Base-by-base conservation (phyloP, 2,888 invertebrate species). In the Tholera decimalis region DNA sequence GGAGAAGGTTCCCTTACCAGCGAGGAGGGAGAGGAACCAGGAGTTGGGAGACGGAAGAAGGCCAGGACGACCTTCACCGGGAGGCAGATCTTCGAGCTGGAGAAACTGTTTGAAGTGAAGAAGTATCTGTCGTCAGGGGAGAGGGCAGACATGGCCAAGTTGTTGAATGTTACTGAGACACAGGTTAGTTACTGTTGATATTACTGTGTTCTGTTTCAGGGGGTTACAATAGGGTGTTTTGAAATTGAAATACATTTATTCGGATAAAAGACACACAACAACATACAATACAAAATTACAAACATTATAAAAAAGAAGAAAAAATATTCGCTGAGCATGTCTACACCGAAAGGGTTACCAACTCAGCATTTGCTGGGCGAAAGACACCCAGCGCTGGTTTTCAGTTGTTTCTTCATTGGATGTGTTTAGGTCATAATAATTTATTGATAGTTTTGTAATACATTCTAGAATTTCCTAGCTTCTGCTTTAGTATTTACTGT, bases 61-160 rank as follows among this genome's bases (percentile, higher is more conserved):
- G 99, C 99, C 0, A 95, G 99, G 70, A 99, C 99, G 26, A 99
- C 99, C 24, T 99, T 99, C 95, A 99, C 99, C 0, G 99, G 99
- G 2, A 94, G 99, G 55, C 99, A 99, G 96, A 99, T 99, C 91
- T 99, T 99, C 94, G 99, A 99, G 94, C 96, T 99, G 91, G 99
- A 99, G 95, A 98, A 98, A 89, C 98, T 99, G 93, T 99, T 99
- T 89, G 99, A 99, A 91, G 96, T 98, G 83, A 99, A 99, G 96
- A 99, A 99, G 95, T 99, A 99, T 93, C 96, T 99, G 75, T 99
- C 98, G 79, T 99, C 99, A 26, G 98, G 98, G 73, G 99, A 99
- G 92, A 93, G 99, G 78, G 98, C 98, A 37, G 99, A 99, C 84
- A 98, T 99, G 98, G 99, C 99, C 26, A 98, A 98, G 85, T 95